Evolutionary conservation across 1,140 invertebrate species (phyloP).

Genomic region (Oryctes rhinoceros): DNA sequence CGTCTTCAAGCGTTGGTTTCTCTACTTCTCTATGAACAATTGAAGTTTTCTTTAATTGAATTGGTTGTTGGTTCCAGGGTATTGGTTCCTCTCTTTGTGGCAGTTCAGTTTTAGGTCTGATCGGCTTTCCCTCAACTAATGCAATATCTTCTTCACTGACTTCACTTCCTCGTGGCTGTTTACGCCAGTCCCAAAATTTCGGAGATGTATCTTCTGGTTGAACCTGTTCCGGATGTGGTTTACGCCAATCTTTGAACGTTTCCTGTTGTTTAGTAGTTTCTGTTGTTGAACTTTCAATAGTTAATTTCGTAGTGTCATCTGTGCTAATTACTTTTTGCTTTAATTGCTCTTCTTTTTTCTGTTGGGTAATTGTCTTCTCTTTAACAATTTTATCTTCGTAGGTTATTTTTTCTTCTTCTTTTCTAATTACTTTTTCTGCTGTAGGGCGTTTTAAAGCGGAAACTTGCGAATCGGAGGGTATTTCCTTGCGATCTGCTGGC

Average conservation of each 20-base stretch:
- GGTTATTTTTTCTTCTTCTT: not conserved
- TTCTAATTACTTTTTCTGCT: not conserved
- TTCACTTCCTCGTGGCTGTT: slow-evolving; percentile 31
- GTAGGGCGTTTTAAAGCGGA: not conserved
- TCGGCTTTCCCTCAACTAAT: not conserved
- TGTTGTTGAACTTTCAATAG: not conserved
- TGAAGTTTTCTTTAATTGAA: slow-evolving; percentile 58
- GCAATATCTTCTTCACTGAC: slow-evolving; percentile 17
- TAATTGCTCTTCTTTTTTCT: not conserved
- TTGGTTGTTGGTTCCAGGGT: slow-evolving; percentile 60
- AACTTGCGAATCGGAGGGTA: not conserved
- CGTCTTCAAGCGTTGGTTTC: slow-evolving; percentile 55
- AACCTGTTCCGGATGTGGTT: not conserved
- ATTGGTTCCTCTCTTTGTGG: slow-evolving; percentile 35
- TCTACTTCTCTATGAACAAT: slow-evolving; percentile 56
- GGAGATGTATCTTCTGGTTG: slow-evolving; percentile 7
- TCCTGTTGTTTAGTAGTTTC: slow-evolving; percentile 17
- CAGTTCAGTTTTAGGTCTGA: not conserved
- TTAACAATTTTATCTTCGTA: not conserved
- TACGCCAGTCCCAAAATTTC: slow-evolving; percentile 38
- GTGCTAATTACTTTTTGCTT: slow-evolving; percentile 1
- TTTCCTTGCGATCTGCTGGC: slow-evolving; percentile 47
- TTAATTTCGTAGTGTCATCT: not conserved
- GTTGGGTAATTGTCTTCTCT: not conserved
- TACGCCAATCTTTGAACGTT: slow-evolving; percentile 29